Percentiles rank a stretch among this genome's conserved stretches.
phyloP scores from a whole-genome alignment of 2,888 invertebrate genomes.

The Acanthopleura granulata region DNA sequence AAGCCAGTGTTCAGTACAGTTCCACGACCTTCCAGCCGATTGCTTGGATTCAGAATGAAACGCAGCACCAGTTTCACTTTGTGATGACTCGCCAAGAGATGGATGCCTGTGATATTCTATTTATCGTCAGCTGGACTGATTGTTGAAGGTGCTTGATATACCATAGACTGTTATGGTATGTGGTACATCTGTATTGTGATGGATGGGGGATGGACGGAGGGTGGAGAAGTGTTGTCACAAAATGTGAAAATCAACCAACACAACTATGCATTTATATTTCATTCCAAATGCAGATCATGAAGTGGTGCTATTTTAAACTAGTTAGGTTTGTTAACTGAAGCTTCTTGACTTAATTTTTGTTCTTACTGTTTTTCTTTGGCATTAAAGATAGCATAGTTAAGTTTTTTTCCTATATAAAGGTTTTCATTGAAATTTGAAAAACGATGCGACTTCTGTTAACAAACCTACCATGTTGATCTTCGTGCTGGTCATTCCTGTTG shows the following conservation, averaged over 20 bases:
- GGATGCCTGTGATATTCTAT: slow-evolving; percentile 2
- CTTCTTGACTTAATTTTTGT: background rate
- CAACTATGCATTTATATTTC: background rate
- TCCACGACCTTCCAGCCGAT: slow-evolving; percentile 54
- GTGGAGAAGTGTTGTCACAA: too few relatives aligned
- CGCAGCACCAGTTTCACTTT: slow-evolving; percentile 75
- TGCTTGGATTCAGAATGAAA: slow-evolving; percentile 76
- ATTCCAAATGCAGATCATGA: background rate
- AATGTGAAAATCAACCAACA: too few relatives aligned
- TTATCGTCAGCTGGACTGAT: slow-evolving; percentile 10
- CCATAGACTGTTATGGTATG: background rate
- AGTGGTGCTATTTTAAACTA: background rate
- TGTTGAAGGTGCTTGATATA: background rate
- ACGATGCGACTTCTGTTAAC: background rate
- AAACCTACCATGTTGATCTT: background rate
- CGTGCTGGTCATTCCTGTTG: slow-evolving; percentile 5
- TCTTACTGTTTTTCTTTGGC: background rate
- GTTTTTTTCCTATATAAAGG: background rate
- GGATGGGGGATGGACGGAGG: too few relatives aligned
- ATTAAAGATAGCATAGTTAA: background rate
- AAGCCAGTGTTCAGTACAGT: slow-evolving; percentile 29
- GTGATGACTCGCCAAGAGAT: slow-evolving; percentile 45
- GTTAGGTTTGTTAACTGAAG: slow-evolving; percentile 11
- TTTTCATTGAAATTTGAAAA: background rate
- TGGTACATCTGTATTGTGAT: too few relatives aligned